These are phyloP conservation scores for Ceryle rudis DNA, from an alignment of 2,797 vertebrate genomes.

Conservation along the genomic window DNA sequence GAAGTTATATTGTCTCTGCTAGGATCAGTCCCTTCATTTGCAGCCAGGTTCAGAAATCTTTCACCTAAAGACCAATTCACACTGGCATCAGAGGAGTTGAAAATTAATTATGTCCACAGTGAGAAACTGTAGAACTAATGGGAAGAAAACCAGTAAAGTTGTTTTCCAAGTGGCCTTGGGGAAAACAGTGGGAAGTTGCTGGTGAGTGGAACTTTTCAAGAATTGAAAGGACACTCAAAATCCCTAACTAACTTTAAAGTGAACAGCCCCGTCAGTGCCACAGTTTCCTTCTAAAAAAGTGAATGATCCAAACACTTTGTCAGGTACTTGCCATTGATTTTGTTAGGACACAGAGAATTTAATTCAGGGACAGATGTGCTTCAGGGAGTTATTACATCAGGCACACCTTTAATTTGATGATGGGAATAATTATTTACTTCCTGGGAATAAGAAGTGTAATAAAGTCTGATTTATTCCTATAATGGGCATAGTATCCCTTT, in stretches of 20 bases:
- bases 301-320: neutral
- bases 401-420: neutral
- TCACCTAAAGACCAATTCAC: neutral
- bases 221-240: slow-evolving; percentile 31
- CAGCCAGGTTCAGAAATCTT: neutral
- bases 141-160: neutral
- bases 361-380: neutral
- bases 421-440: slow-evolving; percentile 10
- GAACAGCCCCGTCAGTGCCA: neutral
- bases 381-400: neutral
- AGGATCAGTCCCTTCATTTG: neutral
- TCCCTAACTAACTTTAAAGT: neutral
- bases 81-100: neutral
- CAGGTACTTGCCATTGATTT: neutral
- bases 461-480: neutral
- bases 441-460: neutral
- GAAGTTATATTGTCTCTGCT: neutral
- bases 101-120: neutral
- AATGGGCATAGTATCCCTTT: neutral
- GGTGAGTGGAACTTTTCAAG: slow-evolving; percentile 1
- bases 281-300: neutral
- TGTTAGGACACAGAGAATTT: neutral
- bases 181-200: neutral
- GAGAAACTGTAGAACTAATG: neutral
- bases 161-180: slow-evolving; percentile 1